These are phyloP conservation scores for Formicarius rufipectus DNA, from an alignment of 2,113 vertebrate genomes.

Conservation along the genomic window DNA sequence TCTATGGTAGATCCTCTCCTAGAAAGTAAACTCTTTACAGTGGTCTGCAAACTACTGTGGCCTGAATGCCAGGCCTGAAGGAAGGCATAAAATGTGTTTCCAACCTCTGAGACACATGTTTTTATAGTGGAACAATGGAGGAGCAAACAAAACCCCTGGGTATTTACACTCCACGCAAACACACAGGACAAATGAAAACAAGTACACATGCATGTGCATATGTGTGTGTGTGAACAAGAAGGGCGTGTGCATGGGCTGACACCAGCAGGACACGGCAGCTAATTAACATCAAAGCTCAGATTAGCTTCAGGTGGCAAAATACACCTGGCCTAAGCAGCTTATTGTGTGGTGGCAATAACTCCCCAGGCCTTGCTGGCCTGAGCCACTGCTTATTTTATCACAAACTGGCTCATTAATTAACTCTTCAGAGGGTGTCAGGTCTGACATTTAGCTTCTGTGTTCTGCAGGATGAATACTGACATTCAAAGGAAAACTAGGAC, in stretches of 20 bases:
- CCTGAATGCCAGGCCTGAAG: not conserved
- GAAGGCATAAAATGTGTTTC: not conserved
- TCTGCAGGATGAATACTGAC: not conserved
- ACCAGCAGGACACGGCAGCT: not conserved
- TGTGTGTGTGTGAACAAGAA: not conserved
- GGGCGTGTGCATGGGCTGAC: not conserved
- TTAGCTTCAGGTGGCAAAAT: not conserved
- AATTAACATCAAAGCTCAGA: not conserved
- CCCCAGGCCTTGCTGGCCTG: fast-evolving
- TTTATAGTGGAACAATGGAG: not conserved
- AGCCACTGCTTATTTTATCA: not conserved
- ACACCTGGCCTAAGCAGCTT: too few species aligned
- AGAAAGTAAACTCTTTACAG: not conserved
- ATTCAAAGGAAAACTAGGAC: not conserved
- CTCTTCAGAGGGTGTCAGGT: not conserved
- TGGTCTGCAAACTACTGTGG: not conserved
- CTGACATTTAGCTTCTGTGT: not conserved
- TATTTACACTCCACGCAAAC: not conserved
- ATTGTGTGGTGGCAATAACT: not conserved
- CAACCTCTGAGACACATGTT: not conserved
- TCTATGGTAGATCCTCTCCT: not conserved
- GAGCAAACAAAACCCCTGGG: not conserved
- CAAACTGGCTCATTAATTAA: not conserved
- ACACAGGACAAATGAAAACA: not conserved
- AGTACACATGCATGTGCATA: not conserved